phyloP scores from a whole-genome alignment of 2,888 invertebrate species.

The Rugalucina vietnamica region DNA sequence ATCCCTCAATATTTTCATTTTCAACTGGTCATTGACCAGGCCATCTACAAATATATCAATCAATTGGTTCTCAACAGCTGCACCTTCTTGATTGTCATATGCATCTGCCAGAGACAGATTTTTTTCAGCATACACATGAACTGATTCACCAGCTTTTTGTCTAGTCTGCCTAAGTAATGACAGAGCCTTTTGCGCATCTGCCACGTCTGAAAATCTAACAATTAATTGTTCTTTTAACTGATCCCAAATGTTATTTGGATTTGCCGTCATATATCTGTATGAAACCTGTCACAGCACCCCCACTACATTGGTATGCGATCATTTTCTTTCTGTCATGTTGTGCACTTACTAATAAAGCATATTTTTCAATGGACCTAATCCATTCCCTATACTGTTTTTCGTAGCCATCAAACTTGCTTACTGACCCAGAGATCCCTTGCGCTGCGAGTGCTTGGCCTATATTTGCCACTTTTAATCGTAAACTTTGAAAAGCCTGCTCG shows the following conservation, averaged over 20 bases:
- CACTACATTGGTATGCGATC: neutral
- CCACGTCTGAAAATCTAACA: too few species aligned
- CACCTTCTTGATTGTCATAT: constrained; percentile 12
- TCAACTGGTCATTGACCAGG: neutral
- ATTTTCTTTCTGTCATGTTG: neutral
- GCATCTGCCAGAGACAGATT: constrained; percentile 26
- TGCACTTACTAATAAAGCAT: neutral
- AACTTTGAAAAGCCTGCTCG: neutral
- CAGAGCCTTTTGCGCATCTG: too few species aligned
- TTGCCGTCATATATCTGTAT: neutral
- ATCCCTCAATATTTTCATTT: constrained; percentile 25
- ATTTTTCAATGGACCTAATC: constrained; percentile 15
- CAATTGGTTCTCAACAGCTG: constrained; percentile 12
- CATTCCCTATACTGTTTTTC: constrained; percentile 4
- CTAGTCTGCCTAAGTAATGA: too few species aligned
- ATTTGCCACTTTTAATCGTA: neutral
- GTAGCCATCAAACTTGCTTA: too few species aligned
- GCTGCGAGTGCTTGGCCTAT: constrained; percentile 11
- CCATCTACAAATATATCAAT: constrained; percentile 32
- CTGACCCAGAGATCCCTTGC: constrained; percentile 15
- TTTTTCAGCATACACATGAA: constrained; percentile 17
- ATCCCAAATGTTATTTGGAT: neutral
- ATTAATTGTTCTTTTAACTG: too few species aligned
- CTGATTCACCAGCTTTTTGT: neutral
- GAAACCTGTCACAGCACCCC: constrained; percentile 17